Evolutionary conservation across 2,797 vertebrate species (phyloP), one percentile per base, ranked within the genome.

Genomic region (Notoglanidium macrostoma): DNA sequence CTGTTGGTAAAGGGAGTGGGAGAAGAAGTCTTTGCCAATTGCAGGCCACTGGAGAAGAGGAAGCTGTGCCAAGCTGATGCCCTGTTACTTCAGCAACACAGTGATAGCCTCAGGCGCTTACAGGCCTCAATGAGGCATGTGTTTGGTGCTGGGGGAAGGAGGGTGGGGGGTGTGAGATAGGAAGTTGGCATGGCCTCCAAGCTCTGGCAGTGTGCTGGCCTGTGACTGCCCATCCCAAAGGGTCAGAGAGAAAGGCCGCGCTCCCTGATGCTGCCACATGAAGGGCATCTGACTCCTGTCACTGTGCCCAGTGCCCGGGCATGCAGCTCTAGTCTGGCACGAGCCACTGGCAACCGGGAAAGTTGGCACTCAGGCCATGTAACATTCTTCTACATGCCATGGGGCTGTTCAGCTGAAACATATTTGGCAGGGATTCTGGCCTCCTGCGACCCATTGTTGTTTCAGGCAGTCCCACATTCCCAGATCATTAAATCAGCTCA

Each of bases 331-430:
- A 88, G 86, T 67, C 92, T 95, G 95, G 94, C 95, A 96, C 90
- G 85, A 86, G 90, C 80, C 89, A 90, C 70, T 87, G 59, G 93
- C 95, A 95, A 94, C 92, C 92, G 92, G 91, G 91, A 88, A 93
- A 93, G 91, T 94, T 96, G 95, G 95, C 95, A 96, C 93, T 59
- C 90, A 89, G 61, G 90, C 87, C 88, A 89, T 88, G 86, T 88
- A 91, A 91, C 94, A 95, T 96, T 95, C 94, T 95, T 94, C 93
- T 92, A 95, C 95, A 96, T 94, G 93, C 91, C 92, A 93, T 85
- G 91, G 92, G 93, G 92, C 91, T 94, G 93, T 94, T 94, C 93
- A 94, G 93, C 92, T 89, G 81, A 90, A 91, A 90, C 87, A 51
- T 61, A 59, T 93, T 95, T 95, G 95, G 95, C 95, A 95, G 81